Conservation (phyloP, 1,140 invertebrate genomes). For the Drosophila punjabiensis region DNA sequence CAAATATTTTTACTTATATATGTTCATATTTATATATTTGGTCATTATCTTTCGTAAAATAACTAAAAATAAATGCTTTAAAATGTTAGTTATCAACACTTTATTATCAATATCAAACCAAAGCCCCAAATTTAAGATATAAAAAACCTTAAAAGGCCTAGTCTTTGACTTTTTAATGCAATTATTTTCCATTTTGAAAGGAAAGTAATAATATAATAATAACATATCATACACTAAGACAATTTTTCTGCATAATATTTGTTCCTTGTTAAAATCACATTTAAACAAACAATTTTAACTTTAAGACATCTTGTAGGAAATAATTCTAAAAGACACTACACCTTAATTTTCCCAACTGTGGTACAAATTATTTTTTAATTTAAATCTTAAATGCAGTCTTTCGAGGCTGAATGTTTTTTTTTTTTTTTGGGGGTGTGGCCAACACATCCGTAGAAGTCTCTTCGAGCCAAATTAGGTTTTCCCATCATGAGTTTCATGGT, state of each 20-base stretch:
- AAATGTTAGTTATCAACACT: background rate
- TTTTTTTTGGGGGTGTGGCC: slow-evolving; percentile 10
- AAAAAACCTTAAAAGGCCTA: background rate
- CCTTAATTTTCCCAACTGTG: background rate
- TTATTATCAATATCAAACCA: background rate
- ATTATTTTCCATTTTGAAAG: background rate
- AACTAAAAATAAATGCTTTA: background rate
- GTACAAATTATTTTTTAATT: background rate
- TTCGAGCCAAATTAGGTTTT: slow-evolving; percentile 21
- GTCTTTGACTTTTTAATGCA: background rate
- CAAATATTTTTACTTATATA: no score
- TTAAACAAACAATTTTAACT: slow-evolving; percentile 3
- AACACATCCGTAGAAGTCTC: slow-evolving; percentile 12
- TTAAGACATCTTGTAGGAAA: background rate
- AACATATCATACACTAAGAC: background rate
- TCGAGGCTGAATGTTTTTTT: background rate
- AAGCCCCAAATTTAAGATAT: background rate
- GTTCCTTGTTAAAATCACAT: background rate
- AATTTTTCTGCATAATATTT: no score
- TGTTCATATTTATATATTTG: no score
- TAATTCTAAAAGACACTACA: background rate
- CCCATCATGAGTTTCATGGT: slow-evolving; percentile 8
- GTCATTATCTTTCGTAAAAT: background rate
- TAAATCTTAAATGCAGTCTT: background rate
- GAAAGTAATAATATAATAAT: background rate